These are phyloP conservation scores for Holocentrus rufus DNA, from an alignment of 2,797 vertebrate species.

Conservation along the genomic window DNA sequence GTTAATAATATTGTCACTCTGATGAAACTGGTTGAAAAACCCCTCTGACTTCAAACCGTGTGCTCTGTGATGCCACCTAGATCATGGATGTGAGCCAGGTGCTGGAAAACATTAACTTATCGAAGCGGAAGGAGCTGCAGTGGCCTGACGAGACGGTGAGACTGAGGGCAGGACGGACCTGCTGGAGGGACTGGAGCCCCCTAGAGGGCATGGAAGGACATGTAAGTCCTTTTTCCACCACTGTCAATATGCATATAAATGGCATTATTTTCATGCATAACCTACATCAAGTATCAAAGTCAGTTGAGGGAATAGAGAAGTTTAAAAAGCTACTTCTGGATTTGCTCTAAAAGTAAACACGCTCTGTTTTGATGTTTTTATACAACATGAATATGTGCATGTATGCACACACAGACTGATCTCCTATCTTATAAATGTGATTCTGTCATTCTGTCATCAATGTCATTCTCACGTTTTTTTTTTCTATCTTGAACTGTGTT, in stretches of 20 bases:
- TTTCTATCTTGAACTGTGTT: background rate
- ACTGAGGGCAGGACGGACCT: constrained; percentile 93
- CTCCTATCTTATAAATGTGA: constrained; percentile 7
- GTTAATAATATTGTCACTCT: no score
- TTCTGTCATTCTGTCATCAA: constrained; percentile 5
- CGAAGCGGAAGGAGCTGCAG: constrained; percentile 96
- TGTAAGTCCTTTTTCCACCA: constrained; percentile 81
- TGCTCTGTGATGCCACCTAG: constrained; percentile 58
- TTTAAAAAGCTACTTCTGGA: no score
- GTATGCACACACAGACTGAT: background rate
- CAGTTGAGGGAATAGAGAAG: no score
- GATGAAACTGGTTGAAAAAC: no score
- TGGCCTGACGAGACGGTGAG: constrained; percentile 96
- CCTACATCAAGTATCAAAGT: no score
- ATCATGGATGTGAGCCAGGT: constrained; percentile 93
- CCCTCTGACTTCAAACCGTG: background rate
- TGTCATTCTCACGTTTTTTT: constrained; percentile 6
- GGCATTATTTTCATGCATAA: no score
- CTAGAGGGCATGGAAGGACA: constrained; percentile 99
- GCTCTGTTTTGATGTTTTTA: background rate
- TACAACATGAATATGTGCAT: background rate
- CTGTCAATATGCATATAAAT: no score
- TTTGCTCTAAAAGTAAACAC: background rate
- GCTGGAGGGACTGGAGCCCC: constrained; percentile 99
- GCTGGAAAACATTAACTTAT: constrained; percentile 94